phyloP scores from a whole-genome alignment of 2,113 vertebrate genomes.

The Choloepus hoffmanni region DNA sequence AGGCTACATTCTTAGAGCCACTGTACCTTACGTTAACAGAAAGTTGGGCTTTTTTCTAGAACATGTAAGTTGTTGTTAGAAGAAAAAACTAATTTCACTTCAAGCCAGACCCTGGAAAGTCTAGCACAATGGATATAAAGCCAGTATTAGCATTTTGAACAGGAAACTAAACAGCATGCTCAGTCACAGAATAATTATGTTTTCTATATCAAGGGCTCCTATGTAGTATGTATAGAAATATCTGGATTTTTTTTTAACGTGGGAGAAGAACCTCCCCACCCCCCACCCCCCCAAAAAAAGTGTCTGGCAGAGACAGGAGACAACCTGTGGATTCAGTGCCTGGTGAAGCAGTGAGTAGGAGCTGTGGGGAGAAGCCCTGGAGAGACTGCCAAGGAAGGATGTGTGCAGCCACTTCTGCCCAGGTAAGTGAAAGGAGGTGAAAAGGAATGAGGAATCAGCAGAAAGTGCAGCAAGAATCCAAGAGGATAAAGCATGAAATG shows the following conservation, averaged over 20 bases:
- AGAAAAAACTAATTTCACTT: neutral
- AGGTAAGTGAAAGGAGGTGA: rapidly evolving
- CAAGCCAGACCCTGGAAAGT: neutral
- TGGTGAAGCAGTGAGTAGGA: neutral
- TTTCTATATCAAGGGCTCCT: neutral
- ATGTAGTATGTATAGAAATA: neutral
- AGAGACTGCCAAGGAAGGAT: no score
- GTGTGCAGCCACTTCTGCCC: no score
- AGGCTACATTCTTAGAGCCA: neutral
- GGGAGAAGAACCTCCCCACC: no score
- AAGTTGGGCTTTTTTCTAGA: neutral
- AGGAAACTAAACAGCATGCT: neutral
- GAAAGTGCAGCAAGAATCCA: neutral
- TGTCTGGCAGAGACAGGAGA: neutral
- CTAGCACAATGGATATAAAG: neutral
- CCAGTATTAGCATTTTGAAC: neutral
- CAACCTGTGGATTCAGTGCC: neutral
- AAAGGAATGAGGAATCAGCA: neutral
- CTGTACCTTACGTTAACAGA: neutral
- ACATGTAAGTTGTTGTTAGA: neutral
- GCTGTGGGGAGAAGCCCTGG: rapidly evolving
- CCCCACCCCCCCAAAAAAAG: neutral
- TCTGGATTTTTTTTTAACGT: neutral
- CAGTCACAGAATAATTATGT: neutral
- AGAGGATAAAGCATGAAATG: rapidly evolving